Conservation (phyloP, 2,888 invertebrate genomes). For the Cyclophora punctaria region DNA sequence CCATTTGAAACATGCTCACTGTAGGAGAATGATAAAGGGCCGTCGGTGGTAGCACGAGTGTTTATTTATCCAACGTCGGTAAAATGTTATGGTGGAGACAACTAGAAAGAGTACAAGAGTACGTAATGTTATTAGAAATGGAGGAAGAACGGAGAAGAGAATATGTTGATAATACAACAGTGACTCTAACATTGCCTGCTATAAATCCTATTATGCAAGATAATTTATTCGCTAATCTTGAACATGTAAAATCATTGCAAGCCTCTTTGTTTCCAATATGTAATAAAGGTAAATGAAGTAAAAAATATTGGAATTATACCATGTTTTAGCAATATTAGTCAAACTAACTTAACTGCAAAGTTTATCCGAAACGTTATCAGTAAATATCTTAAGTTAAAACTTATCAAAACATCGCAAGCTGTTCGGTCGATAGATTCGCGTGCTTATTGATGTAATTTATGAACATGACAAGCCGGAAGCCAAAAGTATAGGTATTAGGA, state of each 20-base stretch:
- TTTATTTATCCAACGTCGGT: slow-evolving; percentile 26
- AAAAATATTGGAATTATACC: no score
- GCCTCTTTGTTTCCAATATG: slow-evolving; percentile 79
- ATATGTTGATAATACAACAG: slow-evolving; percentile 49
- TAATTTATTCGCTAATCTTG: slow-evolving; percentile 57
- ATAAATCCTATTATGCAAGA: slow-evolving; percentile 57
- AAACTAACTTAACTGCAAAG: neutral
- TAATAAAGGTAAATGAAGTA: slow-evolving; percentile 56
- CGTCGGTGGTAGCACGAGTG: slow-evolving; percentile 32
- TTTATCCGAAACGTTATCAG: neutral
- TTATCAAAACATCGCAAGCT: neutral
- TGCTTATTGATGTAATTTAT: slow-evolving; percentile 28
- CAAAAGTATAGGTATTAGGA: neutral
- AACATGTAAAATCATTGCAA: slow-evolving; percentile 79
- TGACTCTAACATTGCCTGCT: slow-evolving; percentile 51
- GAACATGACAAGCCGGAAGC: slow-evolving; percentile 17
- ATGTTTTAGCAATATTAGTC: neutral
- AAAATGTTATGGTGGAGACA: slow-evolving; percentile 74
- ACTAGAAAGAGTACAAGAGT: slow-evolving; percentile 50
- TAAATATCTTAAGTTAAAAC: no score
- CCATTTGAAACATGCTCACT: slow-evolving; percentile 26
- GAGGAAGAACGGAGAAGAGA: slow-evolving; percentile 52
- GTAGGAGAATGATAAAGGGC: slow-evolving; percentile 35
- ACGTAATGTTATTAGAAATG: slow-evolving; percentile 57
- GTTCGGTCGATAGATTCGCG: slow-evolving; percentile 20